phyloP scores from a whole-genome alignment of 2,888 invertebrate genomes.

The Torymus texanus region DNA sequence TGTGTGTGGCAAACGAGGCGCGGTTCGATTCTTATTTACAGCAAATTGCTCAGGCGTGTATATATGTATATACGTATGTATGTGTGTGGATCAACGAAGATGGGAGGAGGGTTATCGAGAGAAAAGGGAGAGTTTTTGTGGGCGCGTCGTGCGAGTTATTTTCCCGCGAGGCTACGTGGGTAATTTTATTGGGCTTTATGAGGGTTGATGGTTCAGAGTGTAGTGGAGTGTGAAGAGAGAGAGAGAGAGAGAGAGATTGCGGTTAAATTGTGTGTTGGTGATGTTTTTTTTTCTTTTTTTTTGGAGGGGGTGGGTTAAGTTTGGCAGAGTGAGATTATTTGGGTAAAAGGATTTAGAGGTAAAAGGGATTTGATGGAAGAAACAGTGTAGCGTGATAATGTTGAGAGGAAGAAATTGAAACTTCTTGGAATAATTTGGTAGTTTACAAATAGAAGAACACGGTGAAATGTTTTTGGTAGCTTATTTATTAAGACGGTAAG shows the following conservation, averaged over 20 bases:
- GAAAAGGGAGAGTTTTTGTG: not conserved
- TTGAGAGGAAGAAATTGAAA: too few relatives aligned
- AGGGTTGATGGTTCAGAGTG: too few relatives aligned
- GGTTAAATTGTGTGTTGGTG: not conserved
- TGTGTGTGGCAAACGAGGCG: constrained; percentile 26
- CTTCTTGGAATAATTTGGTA: too few relatives aligned
- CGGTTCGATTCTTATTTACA: constrained; percentile 47
- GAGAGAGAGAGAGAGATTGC: not conserved
- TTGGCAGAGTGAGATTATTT: not conserved
- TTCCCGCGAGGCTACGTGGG: not conserved
- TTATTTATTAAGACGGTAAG: too few relatives aligned
- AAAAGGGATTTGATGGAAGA: too few relatives aligned
- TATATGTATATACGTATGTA: too few relatives aligned
- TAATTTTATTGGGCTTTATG: constrained; percentile 21
- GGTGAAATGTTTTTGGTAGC: too few relatives aligned
- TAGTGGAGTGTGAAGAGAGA: not conserved
- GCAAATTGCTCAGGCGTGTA: constrained; percentile 17
- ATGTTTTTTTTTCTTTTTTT: not conserved
- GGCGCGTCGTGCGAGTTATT: constrained; percentile 18
- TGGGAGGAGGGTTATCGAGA: too few relatives aligned
- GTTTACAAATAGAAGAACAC: too few relatives aligned
- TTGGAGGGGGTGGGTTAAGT: not conserved
- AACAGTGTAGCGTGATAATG: too few relatives aligned
- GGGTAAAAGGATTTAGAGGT: too few relatives aligned
- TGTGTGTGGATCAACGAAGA: too few relatives aligned